These are phyloP conservation scores for Crypturellus undulatus DNA, from an alignment of 2,113 vertebrate genomes.

Conservation along the genomic window DNA sequence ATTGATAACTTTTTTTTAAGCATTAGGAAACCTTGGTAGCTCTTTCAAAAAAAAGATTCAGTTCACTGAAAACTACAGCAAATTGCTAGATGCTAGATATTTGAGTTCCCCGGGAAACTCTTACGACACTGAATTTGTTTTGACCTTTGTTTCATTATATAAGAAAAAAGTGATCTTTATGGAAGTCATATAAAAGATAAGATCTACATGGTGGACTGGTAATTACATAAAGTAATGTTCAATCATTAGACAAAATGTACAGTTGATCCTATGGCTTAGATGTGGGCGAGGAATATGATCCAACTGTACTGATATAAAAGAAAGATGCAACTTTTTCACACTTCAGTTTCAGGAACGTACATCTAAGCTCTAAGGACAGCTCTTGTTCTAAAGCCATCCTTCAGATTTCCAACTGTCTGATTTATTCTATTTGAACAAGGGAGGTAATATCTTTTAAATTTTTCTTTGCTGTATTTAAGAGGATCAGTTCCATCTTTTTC, in stretches of 20 bases:
- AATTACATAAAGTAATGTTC: slow-evolving; percentile 77
- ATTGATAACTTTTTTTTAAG: too few relatives aligned
- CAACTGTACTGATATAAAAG: slow-evolving; percentile 75
- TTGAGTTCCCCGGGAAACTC: slow-evolving; percentile 51
- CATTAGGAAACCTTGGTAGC: not conserved
- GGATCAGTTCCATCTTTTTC: not conserved
- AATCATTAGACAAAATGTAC: slow-evolving; percentile 70
- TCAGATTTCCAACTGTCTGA: slow-evolving; percentile 45
- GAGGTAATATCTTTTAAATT: slow-evolving; percentile 69
- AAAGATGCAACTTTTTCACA: slow-evolving; percentile 45
- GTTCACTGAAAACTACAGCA: slow-evolving; percentile 57
- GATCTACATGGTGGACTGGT: slow-evolving; percentile 74
- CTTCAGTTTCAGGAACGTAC: slow-evolving; percentile 17
- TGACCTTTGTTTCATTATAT: slow-evolving; percentile 72
- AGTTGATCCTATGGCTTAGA: slow-evolving; percentile 80
- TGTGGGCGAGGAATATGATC: slow-evolving; percentile 56
- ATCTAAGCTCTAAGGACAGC: not conserved
- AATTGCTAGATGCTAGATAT: slow-evolving; percentile 29
- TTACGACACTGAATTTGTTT: not conserved
- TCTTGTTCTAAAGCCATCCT: slow-evolving; percentile 26
- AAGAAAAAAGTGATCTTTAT: slow-evolving; percentile 66
- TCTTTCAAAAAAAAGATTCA: not conserved
- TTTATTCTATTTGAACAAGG: slow-evolving; percentile 30
- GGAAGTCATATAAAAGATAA: slow-evolving; percentile 73
- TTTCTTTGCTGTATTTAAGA: not conserved